Evolutionary conservation across 2,888 invertebrate genomes (phyloP), one percentile per base, ranked within the genome.

Genomic region (Perithous albicinctus): DNA sequence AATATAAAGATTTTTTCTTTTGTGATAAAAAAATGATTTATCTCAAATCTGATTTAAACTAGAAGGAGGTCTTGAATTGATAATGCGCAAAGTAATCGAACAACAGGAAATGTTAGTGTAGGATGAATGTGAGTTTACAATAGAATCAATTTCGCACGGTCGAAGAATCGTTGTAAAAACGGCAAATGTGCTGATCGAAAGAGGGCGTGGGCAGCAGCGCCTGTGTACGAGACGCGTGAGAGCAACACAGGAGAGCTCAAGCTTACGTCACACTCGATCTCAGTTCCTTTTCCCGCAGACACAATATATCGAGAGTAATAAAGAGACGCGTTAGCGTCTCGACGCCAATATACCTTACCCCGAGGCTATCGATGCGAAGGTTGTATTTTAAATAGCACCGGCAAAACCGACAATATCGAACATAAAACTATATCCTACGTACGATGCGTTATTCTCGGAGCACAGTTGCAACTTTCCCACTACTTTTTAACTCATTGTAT

Each of bases 231-330:
- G n/a, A 66, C 18, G 10, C 10, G 56, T 43, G 43, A 23, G 23
- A 56, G 29, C n/a, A 41, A 1, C n/a, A 51, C 18, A 26, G 67
- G 54, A 56, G 15, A 64, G 18, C 29, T 41, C 12, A 7, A 35
- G 59, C 32, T 76, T 69, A 69, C 76, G 76, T 76, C 76, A 76
- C 48, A 23, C 43, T 43, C 46, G 43, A 75, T 56, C 43, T 26
- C 64, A 48, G 67, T 67, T 46, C 32, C 20, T 59, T 76, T 10
- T 41, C 26, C 35, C 48, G 7, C 67, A 67, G 76, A 67, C 67
- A 23, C 67, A 66, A 76, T 67, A 54, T 61, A 43, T 72, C 56
- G 43, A 59, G 32, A 59, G 70, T 59, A 72, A 72, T 54, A 18
- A 35, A 67, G 48, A 48, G 23, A n/a, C 23, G 26, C 35, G 32